Percentiles rank a stretch among this genome's conserved stretches.
phyloP scores from a whole-genome alignment of 2,113 vertebrate species.

The Nibea albiflora region DNA sequence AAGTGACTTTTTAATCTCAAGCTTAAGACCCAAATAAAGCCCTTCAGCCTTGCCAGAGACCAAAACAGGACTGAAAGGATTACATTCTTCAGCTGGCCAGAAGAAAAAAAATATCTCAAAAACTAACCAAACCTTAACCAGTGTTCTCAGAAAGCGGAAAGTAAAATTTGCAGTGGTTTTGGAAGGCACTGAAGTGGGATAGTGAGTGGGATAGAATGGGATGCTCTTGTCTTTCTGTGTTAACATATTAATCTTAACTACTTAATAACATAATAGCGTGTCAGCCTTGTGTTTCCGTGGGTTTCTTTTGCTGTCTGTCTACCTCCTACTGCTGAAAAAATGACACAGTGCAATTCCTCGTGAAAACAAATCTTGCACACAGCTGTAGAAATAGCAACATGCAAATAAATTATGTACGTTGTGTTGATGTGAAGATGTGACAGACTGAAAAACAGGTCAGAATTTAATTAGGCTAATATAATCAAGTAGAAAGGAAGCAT shows the following conservation, averaged over 20 bases:
- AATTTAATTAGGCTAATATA: neutral
- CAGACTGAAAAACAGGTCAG: neutral
- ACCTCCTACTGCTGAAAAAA: neutral
- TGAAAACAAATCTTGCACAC: neutral
- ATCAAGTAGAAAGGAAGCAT: neutral
- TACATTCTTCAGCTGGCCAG: neutral
- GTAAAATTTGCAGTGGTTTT: neutral
- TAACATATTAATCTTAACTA: neutral
- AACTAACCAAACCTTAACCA: neutral
- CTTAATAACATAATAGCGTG: neutral
- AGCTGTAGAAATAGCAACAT: neutral
- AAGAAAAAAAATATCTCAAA: neutral
- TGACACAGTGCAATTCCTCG: neutral
- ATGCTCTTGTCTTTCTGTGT: neutral
- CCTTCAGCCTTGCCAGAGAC: neutral
- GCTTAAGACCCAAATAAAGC: neutral
- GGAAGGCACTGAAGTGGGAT: neutral
- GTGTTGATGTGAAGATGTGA: neutral
- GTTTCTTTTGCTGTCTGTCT: neutral
- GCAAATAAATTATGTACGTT: neutral
- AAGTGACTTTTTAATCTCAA: neutral
- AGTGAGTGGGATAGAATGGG: no score
- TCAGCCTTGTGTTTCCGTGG: neutral
- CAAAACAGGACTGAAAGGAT: neutral
- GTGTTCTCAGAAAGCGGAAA: no score